phyloP scores from a whole-genome alignment of 2,888 invertebrate species.

The Ischnura elegans region DNA sequence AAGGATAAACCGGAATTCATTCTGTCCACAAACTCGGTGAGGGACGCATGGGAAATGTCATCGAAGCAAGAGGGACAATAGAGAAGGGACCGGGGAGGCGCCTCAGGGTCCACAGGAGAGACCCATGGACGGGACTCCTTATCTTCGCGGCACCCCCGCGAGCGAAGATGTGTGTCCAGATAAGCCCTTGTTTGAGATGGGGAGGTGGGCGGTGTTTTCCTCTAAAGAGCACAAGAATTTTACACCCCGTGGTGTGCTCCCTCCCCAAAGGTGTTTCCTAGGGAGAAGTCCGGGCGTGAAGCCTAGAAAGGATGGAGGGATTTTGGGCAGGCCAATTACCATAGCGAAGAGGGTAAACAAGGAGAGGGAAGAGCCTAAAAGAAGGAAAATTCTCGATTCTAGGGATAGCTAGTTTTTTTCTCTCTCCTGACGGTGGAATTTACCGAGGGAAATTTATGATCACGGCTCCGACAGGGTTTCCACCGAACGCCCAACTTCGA shows the following conservation, averaged over 20 bases:
- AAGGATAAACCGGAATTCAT: neutral
- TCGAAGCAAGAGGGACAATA: neutral
- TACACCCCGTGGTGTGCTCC: neutral
- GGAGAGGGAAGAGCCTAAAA: neutral
- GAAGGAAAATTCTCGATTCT: constrained; percentile 3
- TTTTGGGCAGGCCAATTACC: constrained; percentile 30
- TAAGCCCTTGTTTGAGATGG: neutral
- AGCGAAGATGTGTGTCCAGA: neutral
- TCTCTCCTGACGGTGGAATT: constrained; percentile 4
- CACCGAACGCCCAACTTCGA: neutral
- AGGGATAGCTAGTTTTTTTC: neutral
- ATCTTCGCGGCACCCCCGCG: neutral
- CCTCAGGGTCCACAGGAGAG: neutral
- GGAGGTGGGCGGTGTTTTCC: neutral
- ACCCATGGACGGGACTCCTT: neutral
- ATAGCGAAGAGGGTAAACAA: constrained; percentile 22
- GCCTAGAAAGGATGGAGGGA: neutral
- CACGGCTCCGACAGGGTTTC: neutral
- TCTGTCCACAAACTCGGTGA: neutral
- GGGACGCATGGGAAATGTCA: neutral
- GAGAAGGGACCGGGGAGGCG: neutral
- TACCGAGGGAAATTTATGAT: constrained; percentile 57
- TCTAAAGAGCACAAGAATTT: neutral
- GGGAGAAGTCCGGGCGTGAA: neutral
- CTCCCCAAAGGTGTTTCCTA: neutral